A percentile compares a stretch with the other conserved stretches of the same genome.
These are phyloP conservation scores for Ficedula albicollis DNA, from an alignment of 2,797 vertebrate genomes.

Conservation along the genomic window DNA sequence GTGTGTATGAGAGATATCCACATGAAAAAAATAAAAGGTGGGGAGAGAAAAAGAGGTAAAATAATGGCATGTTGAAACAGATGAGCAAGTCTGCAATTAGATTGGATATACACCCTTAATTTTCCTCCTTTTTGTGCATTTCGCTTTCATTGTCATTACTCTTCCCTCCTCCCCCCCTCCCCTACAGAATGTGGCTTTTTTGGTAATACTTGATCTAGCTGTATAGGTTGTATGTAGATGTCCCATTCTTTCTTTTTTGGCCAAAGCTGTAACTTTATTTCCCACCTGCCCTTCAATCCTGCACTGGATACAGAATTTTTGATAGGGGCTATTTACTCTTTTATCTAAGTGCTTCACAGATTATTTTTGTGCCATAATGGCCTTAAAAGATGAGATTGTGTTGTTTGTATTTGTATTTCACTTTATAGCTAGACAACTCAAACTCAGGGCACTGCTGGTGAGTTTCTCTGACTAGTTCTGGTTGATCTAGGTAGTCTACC, in stretches of 20 bases:
- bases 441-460: background rate
- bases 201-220: background rate
- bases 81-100: background rate
- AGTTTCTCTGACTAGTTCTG: background rate
- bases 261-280: background rate
- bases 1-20: background rate
- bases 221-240: background rate
- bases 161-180: accelerated
- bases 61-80: background rate
- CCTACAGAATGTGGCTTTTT: background rate
- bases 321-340: background rate
- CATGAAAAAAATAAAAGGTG: background rate
- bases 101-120: background rate
- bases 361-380: background rate
- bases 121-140: background rate
- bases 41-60: background rate
- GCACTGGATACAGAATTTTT: background rate
- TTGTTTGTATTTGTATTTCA: background rate
- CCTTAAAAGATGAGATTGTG: background rate
- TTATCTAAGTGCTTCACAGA: background rate
- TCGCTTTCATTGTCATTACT: background rate
- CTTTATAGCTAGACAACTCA: background rate
- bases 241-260: background rate
- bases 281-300: background rate
- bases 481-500: background rate